Evolutionary conservation across 2,113 vertebrate species (phyloP).

Genomic region (Cynoglossus semilaevis): DNA sequence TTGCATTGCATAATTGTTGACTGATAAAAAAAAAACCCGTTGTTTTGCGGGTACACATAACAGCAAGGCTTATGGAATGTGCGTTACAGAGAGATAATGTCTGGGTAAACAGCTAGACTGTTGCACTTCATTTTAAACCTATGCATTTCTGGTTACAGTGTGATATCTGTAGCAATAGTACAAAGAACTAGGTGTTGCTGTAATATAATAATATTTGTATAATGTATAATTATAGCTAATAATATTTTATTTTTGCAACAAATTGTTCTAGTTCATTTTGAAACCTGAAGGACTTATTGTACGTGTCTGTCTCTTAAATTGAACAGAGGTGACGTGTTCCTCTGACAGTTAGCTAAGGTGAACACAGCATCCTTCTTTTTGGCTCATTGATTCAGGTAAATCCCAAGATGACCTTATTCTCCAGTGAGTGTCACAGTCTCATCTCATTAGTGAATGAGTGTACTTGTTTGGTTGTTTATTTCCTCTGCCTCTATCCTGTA

Average conservation of each 20-base stretch:
- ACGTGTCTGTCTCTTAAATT: constrained; percentile 1
- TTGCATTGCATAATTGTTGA: too few relatives aligned
- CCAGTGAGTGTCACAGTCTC: constrained; percentile 21
- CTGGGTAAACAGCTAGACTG: not conserved
- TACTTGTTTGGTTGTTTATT: constrained; percentile 36
- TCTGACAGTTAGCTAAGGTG: constrained; percentile 33
- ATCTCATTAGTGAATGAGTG: constrained; percentile 30
- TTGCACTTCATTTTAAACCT: too few relatives aligned
- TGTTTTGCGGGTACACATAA: not conserved
- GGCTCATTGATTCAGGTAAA: constrained; percentile 28
- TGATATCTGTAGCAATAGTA: too few relatives aligned
- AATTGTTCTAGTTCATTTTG: not conserved
- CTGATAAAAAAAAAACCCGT: not conserved
- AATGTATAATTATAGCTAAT: too few relatives aligned
- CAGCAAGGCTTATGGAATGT: not conserved
- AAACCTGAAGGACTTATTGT: not conserved
- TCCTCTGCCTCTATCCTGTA: constrained; percentile 16
- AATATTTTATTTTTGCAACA: too few relatives aligned
- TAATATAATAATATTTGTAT: too few relatives aligned
- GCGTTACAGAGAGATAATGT: not conserved
- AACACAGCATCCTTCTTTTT: constrained; percentile 33
- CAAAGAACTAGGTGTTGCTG: too few relatives aligned
- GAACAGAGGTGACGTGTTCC: constrained; percentile 16
- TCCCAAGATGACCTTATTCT: constrained; percentile 31
- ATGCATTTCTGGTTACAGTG: too few relatives aligned